Evolutionary conservation across 2,888 invertebrate species (phyloP).

Genomic region (Thymelicus acteon): DNA sequence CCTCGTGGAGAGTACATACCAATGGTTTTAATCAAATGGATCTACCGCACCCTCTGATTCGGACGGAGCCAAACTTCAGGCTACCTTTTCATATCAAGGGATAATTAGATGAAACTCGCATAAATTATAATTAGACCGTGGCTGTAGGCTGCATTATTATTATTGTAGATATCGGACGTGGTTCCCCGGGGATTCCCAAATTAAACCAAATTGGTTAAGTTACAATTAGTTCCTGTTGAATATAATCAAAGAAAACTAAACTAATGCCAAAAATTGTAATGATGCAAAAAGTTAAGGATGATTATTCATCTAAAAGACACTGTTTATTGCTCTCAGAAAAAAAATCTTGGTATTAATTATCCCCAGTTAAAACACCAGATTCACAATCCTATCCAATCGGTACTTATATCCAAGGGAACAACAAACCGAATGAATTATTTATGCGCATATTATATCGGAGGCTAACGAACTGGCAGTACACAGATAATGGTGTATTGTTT

Average conservation of each 20-base stretch:
- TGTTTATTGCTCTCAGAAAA: too few species aligned
- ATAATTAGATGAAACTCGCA: slow-evolving; percentile 7
- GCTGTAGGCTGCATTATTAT: too few species aligned
- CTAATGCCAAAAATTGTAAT: too few species aligned
- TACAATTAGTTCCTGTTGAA: too few species aligned
- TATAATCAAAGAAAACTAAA: too few species aligned
- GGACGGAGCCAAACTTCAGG: neutral
- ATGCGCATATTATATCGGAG: slow-evolving; percentile 1
- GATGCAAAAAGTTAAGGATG: too few species aligned
- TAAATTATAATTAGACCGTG: slow-evolving; percentile 3
- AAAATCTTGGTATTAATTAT: neutral
- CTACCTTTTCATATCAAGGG: slow-evolving; percentile 8
- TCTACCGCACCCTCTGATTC: neutral
- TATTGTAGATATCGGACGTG: too few species aligned
- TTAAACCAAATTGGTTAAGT: neutral
- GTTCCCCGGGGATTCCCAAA: neutral
- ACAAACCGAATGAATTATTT: neutral
- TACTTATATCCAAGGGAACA: neutral
- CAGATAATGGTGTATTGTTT: slow-evolving; percentile 8
- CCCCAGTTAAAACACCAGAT: neutral
- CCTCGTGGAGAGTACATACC: neutral
- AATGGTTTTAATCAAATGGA: neutral
- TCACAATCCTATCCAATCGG: neutral
- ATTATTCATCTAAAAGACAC: too few species aligned
- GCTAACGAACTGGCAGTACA: slow-evolving; percentile 7